Evolutionary conservation across 2,888 invertebrate species (phyloP), one percentile per base, ranked within the genome.

Genomic region (Torymus texanus): DNA sequence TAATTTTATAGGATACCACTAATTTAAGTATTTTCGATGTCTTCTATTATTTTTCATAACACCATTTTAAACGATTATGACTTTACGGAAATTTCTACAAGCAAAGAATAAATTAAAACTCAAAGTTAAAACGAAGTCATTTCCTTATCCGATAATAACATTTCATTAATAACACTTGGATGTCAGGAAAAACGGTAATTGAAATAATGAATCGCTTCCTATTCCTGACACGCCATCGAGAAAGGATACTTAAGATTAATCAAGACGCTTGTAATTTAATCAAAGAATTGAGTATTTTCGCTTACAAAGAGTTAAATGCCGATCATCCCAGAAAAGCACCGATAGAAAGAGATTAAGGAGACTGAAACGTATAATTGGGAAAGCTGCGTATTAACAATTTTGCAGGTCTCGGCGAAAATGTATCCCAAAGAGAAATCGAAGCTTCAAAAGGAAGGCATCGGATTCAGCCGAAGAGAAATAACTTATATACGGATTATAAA

Each of bases 351-450:
- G 82, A 82, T 68, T 73, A 78, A 78, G 41, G 75, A 62, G 80
- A 77, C 68, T 78, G 82, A 78, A 79, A 72, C 82, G 82, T 84
- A 84, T 88, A 90, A 90, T 89, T 90, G 88, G 87, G 88, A 88
- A 88, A 89, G 88, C 88, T 87, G 85, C 83, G 87, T 88, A 90
- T 90, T 90, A 89, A 90, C 88, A 88, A 88, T 89, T 89, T 89
- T 89, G 89, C 88, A 85, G 87, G 87, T 86, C 86, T 90, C 87
- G 87, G 87, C 89, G 87, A 88, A 90, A 90, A 87, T 84, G 84
- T 84, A 81, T 82, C 78, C 80, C 83, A 84, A 84, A 84, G 71
- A 62, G 66, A 13, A 75, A 16, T 58, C n/a, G 16, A 24, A n/a
- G 50, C 61, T 51, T 78, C 68, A 73, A 73, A 76, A 63, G 71